Percentiles rank a stretch among this genome's conserved stretches.
phyloP scores from a whole-genome alignment of 2,113 vertebrate genomes.

The Apodemus speciosus region DNA sequence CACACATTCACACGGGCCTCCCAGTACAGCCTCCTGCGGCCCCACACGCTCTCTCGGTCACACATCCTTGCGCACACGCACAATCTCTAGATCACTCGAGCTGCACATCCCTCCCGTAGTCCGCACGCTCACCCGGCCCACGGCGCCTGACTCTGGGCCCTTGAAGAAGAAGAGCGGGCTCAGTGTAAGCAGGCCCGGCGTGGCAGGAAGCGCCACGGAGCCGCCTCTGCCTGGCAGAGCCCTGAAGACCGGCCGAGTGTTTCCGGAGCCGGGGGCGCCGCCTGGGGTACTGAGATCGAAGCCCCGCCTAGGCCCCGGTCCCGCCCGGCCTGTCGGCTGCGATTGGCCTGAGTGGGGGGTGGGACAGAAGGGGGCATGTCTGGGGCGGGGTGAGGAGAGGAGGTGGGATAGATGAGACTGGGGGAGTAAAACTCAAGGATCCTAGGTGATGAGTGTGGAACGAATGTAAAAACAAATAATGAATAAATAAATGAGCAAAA shows the following conservation, averaged over 20 bases:
- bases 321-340: not conserved
- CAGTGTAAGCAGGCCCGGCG: conserved; percentile 64
- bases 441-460: not conserved
- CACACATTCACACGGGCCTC: not conserved
- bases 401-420: not conserved
- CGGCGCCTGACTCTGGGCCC: not conserved
- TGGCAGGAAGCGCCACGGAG: conserved; percentile 74
- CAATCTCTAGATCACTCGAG: not conserved
- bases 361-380: not conserved
- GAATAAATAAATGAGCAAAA: not conserved
- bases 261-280: conserved; percentile 69
- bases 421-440: accelerated
- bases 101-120: not conserved
- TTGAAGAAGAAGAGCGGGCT: not conserved
- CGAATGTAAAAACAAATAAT: not conserved
- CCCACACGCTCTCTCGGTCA: not conserved
- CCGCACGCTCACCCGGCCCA: conserved; percentile 42
- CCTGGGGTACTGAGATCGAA: conserved; percentile 25
- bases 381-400: not conserved
- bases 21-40: not conserved
- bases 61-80: not conserved
- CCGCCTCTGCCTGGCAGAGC: not conserved
- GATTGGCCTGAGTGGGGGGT: conserved; percentile 57
- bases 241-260: conserved; percentile 47
- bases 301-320: conserved; percentile 33